phyloP scores from a whole-genome alignment of 1,140 invertebrate species.

The Euborellia annulipes region DNA sequence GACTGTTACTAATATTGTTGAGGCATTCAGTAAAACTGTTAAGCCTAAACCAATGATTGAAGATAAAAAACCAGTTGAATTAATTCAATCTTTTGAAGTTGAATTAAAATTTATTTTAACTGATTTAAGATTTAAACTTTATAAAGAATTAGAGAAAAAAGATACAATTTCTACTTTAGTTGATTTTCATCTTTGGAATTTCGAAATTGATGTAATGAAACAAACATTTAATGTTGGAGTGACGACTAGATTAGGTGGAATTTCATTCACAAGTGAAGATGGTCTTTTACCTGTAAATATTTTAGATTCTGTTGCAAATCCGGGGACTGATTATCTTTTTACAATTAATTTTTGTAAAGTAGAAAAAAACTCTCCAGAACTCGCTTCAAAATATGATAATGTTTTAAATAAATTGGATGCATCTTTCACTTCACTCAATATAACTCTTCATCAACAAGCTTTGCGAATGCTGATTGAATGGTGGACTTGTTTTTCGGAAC shows the following conservation, averaged over 20 bases:
- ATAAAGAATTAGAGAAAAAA: no score
- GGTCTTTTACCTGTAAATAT: no score
- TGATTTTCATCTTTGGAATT: conserved; percentile 30
- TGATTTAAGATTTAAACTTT: no score
- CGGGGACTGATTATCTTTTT: no score
- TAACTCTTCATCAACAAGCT: conserved; percentile 73
- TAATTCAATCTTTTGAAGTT: conserved; percentile 53
- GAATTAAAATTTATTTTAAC: conserved; percentile 46
- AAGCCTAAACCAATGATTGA: no score
- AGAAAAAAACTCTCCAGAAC: conserved; percentile 71
- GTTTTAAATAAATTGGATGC: conserved; percentile 61
- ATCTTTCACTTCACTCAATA: conserved; percentile 59
- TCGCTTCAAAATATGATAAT: conserved; percentile 57
- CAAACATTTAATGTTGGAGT: conserved; percentile 60
- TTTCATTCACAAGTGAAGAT: conserved; percentile 31
- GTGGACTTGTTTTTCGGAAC: not conserved
- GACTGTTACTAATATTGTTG: no score
- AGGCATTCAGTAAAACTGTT: no score
- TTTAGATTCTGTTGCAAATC: no score
- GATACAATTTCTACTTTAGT: conserved; percentile 20
- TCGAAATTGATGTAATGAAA: conserved; percentile 55
- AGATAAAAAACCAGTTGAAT: conserved; percentile 18
- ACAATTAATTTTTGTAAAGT: conserved; percentile 35
- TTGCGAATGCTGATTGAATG: conserved; percentile 35
- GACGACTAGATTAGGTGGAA: conserved; percentile 47